phyloP scores from a whole-genome alignment of 2,888 invertebrate genomes.

The Eupithecia vulgata region DNA sequence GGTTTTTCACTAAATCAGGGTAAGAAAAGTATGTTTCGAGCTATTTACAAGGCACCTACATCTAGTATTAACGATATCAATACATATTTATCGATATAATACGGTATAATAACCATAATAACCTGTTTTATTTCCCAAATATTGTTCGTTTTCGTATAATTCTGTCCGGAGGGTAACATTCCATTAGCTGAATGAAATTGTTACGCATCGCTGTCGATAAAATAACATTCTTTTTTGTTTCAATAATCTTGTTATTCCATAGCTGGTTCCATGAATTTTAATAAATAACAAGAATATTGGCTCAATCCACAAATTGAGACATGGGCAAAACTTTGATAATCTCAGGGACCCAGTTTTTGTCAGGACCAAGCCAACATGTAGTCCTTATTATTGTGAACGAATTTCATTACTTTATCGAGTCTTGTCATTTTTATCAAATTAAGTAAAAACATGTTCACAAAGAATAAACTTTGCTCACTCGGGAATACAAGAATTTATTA shows the following conservation, averaged over 20 bases:
- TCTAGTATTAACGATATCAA: neutral
- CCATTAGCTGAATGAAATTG: constrained; percentile 27
- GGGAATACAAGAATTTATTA: too few species aligned
- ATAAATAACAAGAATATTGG: neutral
- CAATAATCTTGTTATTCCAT: constrained; percentile 12
- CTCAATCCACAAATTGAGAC: neutral
- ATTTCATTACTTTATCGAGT: too few species aligned
- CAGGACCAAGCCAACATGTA: neutral
- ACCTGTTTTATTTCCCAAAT: constrained; percentile 10
- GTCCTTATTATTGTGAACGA: too few species aligned
- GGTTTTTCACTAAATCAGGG: neutral
- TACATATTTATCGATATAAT: constrained; percentile 11
- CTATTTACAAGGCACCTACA: neutral
- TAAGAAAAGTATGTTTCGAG: neutral
- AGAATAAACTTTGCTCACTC: too few species aligned
- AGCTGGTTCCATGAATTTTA: constrained; percentile 7
- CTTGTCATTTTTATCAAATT: too few species aligned
- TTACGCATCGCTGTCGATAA: constrained; percentile 14
- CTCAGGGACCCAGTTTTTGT: neutral
- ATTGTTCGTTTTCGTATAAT: constrained; percentile 23
- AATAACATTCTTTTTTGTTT: constrained; percentile 22
- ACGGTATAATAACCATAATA: constrained; percentile 10
- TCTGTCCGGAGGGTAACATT: constrained; percentile 26
- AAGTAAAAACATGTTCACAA: too few species aligned
- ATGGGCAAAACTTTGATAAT: neutral